Evolutionary conservation across 2,113 vertebrate genomes (phyloP), one percentile per base, ranked within the genome.

Genomic region (Cavia porcellus): DNA sequence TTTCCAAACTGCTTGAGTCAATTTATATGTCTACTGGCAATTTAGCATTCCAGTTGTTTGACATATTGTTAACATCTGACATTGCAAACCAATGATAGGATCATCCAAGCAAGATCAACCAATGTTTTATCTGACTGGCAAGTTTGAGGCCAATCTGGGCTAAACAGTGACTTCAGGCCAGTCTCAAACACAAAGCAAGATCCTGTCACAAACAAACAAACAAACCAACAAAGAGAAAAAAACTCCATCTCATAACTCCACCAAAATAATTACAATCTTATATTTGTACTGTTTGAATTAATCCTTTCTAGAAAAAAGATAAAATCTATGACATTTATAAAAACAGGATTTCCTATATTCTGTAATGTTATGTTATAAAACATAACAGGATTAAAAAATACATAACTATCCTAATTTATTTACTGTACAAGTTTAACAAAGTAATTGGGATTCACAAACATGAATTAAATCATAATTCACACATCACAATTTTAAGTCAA

Each of bases 401-500:
- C 11, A 57, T 5, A 91, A 25, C 32, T 87, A 82, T 20, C 75
- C 7, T 90, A 64, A 94, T 35, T 59, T 28, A 87, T 50, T 35
- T 82, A 66, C 38, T 52, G 12, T n/a, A 45, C 32, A 90, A 91
- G 20, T 75, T 91, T 59, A 94, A 90, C 57, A 42, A 79, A 57
- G 50, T 45, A 45, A 81, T 90, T 45, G 20, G 25, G 22, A 82
- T 64, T 47, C 81, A 42, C 24, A 94, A 17, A 80, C 25, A 66
- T 25, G 92, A 25, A 89, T 86, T 86, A 86, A 94, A n/a, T 57
- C 77, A 90, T 38, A 91, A 66, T 59, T 74, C 35, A 38, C 10
- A 74, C 77, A 81, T 87, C 88, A 87, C n/a, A 90, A 86, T 66
- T 86, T 35, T 96, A 57, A 96, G 74, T 66, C 42, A 89, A 89